Evolutionary conservation across 1,140 invertebrate species (phyloP).

Genomic region (Calosoma granatense): DNA sequence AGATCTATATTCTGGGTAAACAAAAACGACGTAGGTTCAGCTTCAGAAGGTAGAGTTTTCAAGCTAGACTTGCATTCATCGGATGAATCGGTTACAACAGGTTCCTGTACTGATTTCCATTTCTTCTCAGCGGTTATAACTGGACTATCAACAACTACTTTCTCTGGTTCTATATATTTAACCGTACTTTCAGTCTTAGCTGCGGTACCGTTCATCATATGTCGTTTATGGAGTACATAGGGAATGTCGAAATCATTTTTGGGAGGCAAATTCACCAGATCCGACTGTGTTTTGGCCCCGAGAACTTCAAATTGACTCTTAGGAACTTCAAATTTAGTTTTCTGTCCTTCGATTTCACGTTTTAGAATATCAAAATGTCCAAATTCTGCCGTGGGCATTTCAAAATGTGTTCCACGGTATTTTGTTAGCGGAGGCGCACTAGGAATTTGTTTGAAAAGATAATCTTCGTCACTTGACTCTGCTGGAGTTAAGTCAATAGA

Average conservation of each 20-base stretch:
- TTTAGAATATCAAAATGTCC: slow-evolving; percentile 55
- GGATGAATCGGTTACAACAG: background rate
- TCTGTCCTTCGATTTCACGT: slow-evolving; percentile 33
- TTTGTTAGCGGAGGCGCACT: slow-evolving; percentile 55
- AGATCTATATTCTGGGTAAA: slow-evolving; percentile 62
- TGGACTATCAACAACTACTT: background rate
- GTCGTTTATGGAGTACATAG: slow-evolving; percentile 70
- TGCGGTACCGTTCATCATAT: slow-evolving; percentile 72
- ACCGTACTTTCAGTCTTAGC: slow-evolving; percentile 28
- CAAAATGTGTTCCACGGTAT: slow-evolving; percentile 32
- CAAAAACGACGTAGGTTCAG: slow-evolving; percentile 35
- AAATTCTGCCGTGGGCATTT: slow-evolving; percentile 42
- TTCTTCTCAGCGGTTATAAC: background rate
- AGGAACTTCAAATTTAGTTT: slow-evolving; percentile 45
- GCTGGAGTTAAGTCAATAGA: slow-evolving; percentile 74
- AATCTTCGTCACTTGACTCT: slow-evolving; percentile 70
- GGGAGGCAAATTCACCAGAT: slow-evolving; percentile 33
- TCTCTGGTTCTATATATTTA: slow-evolving; percentile 16
- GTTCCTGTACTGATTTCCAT: background rate
- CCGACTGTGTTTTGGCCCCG: slow-evolving; percentile 33
- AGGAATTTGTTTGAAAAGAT: slow-evolving; percentile 57
- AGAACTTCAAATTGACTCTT: slow-evolving; percentile 37
- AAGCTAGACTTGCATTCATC: background rate
- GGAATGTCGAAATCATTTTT: slow-evolving; percentile 61
- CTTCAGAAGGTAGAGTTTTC: background rate